phyloP scores from a whole-genome alignment of 2,797 vertebrate genomes.

The Tokudaia muenninki region DNA sequence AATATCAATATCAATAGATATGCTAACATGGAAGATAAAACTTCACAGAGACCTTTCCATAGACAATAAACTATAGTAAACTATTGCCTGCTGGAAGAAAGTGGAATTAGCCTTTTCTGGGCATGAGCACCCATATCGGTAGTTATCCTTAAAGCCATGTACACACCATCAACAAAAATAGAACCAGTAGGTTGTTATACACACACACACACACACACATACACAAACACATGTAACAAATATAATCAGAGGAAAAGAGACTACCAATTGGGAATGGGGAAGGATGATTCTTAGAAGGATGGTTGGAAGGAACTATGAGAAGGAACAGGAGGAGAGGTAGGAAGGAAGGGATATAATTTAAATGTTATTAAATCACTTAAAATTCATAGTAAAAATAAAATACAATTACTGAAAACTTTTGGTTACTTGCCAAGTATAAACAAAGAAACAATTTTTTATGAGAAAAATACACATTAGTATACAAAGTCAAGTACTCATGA shows the following conservation, averaged over 20 bases:
- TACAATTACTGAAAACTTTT: background rate
- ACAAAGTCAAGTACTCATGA: background rate
- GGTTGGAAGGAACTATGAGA: too few species aligned
- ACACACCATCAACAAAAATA: background rate
- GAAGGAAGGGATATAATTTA: background rate
- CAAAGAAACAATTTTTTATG: background rate
- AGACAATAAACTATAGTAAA: background rate
- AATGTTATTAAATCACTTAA: background rate
- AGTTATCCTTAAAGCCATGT: background rate
- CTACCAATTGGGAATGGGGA: background rate
- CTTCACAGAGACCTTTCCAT: background rate
- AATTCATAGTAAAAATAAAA: background rate
- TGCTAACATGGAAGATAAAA: background rate
- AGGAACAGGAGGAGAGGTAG: background rate
- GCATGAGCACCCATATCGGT: too few species aligned
- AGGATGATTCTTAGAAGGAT: too few species aligned
- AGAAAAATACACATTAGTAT: background rate
- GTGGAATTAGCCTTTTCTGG: background rate
- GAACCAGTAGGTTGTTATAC: background rate
- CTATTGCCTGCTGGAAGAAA: too few species aligned
- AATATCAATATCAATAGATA: background rate
- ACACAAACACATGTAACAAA: too few species aligned
- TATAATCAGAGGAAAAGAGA: background rate
- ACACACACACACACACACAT: too few species aligned
- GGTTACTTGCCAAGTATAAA: background rate